Evolutionary conservation across 1,140 invertebrate species (phyloP).

Genomic region (Zaprionus tsacasi): DNA sequence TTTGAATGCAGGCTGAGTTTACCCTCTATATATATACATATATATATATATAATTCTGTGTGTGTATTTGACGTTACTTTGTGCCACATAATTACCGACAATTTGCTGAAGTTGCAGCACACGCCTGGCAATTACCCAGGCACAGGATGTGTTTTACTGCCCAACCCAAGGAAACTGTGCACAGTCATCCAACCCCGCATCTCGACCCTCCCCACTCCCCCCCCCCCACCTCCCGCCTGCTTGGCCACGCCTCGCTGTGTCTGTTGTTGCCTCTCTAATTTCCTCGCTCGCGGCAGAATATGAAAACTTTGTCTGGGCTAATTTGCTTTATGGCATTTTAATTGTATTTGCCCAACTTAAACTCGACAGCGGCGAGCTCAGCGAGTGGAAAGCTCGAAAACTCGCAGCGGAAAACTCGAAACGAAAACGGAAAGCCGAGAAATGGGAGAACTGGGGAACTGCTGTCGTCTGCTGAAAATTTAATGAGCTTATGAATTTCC

Average conservation of each 20-base stretch:
- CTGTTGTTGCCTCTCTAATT: constrained; percentile 65
- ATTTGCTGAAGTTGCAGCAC: constrained; percentile 80
- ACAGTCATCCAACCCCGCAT: neutral
- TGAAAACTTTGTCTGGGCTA: constrained; percentile 82
- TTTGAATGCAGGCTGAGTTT: constrained; percentile 41
- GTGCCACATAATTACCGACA: constrained; percentile 79
- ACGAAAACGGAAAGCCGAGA: constrained; percentile 28
- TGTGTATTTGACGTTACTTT: constrained; percentile 63
- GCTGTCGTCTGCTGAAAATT: constrained; percentile 71
- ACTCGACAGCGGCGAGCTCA: no score
- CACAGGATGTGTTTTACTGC: constrained; percentile 78
- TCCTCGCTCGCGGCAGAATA: constrained; percentile 72
- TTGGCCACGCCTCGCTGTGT: constrained; percentile 21
- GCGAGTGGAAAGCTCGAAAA: no score
- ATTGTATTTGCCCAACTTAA: constrained; percentile 74
- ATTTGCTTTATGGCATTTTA: constrained; percentile 83
- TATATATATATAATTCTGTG: neutral
- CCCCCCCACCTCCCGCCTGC: neutral
- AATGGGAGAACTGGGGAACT: constrained; percentile 27
- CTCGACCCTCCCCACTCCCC: neutral
- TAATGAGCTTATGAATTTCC: constrained; percentile 79
- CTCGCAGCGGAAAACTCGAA: constrained; percentile 33
- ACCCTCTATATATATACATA: constrained; percentile 14
- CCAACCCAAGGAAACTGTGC: constrained; percentile 36
- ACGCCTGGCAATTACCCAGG: constrained; percentile 73